These are phyloP conservation scores for Neostethus bicornis DNA, from an alignment of 2,797 vertebrate genomes.

Conservation along the genomic window DNA sequence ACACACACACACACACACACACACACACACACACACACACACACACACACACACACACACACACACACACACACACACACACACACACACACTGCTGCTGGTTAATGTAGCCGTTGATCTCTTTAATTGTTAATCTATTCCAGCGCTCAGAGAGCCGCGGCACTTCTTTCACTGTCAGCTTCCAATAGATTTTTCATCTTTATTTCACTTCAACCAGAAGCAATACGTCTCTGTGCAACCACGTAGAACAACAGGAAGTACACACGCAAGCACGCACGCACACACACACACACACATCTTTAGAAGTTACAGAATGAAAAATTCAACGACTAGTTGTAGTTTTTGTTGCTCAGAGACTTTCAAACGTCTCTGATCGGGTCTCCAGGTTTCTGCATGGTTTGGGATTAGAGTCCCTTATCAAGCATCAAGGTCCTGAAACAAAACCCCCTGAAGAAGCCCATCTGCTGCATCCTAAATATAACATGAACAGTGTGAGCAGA, in stretches of 20 bases:
- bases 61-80: conserved; percentile 42
- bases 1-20: conserved; percentile 43
- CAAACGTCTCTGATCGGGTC: no score
- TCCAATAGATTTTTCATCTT: conserved; percentile 58
- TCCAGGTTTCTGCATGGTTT: no score
- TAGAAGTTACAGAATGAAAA: no score
- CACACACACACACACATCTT: no score
- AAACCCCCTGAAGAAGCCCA: no score
- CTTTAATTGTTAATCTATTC: conserved; percentile 72
- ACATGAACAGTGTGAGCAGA: no score
- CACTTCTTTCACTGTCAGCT: conserved; percentile 44
- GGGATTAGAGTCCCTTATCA: no score
- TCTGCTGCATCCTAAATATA: no score
- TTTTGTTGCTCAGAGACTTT: no score
- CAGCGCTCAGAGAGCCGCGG: conserved; percentile 47
- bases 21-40: conserved; percentile 33
- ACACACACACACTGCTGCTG: conserved; percentile 35
- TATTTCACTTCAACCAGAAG: conserved; percentile 42
- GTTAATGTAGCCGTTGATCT: conserved; percentile 67
- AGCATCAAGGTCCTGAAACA: no score
- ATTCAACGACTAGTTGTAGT: no score
- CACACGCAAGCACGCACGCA: no score
- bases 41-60: conserved; percentile 40
- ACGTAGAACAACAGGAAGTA: conserved; percentile 45
- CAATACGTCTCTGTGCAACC: conserved; percentile 42